These are phyloP conservation scores for Drosophila leontia DNA, from an alignment of 1,140 invertebrate genomes.

Conservation along the genomic window DNA sequence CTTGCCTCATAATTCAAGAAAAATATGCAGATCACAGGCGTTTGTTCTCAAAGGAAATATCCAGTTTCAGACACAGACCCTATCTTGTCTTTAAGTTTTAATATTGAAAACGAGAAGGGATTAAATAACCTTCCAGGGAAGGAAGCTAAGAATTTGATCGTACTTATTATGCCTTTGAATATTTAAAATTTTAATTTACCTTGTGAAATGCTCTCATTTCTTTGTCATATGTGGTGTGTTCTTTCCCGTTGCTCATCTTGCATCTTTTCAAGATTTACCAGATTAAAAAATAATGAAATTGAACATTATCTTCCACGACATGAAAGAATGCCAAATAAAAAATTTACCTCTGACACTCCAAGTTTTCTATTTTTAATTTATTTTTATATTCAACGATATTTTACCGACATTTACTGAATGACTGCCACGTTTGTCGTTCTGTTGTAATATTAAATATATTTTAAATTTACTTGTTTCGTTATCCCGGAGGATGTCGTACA, in stretches of 20 bases:
- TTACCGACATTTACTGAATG: not conserved
- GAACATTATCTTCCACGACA: conserved; percentile 6
- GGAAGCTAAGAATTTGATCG: not conserved
- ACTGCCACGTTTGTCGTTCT: no score
- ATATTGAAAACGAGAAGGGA: not conserved
- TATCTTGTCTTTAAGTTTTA: not conserved
- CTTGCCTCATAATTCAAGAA: conserved; percentile 5
- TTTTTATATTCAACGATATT: not conserved
- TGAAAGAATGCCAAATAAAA: conserved; percentile 6
- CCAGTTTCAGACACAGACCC: conserved; percentile 2
- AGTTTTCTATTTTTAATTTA: no score
- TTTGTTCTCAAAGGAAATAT: conserved; percentile 7
- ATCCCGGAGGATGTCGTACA: not conserved
- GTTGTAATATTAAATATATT: not conserved
- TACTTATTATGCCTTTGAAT: not conserved
- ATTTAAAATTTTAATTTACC: not conserved
- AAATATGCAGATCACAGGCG: not conserved
- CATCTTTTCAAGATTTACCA: not conserved
- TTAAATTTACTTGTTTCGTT: not conserved
- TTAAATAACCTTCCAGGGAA: conserved; percentile 3
- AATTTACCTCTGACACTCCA: not conserved
- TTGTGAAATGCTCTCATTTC: not conserved
- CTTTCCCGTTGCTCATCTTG: not conserved
- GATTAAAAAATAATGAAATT: not conserved
- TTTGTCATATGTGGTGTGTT: no score